Evolutionary conservation across 2,888 invertebrate species (phyloP), one percentile per base, ranked within the genome.

Genomic region (Machimus rusticus): DNA sequence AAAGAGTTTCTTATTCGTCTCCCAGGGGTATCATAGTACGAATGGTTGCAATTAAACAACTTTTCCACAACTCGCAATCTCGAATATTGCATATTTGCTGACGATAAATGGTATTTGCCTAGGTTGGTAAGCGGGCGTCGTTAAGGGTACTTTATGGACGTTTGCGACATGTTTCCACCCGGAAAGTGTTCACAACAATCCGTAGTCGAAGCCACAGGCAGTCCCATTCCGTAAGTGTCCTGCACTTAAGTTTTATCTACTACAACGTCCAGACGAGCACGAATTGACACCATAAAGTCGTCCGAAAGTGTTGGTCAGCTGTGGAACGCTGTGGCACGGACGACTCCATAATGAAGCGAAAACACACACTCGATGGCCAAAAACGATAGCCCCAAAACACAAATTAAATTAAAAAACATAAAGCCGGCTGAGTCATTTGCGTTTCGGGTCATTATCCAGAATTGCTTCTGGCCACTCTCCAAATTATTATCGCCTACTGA

Each of bases 381-480:
- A 37, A 37, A 84, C 84, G 84, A 88, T 87, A 88, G 88, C 89
- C 89, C 89, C 89, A 88, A 88, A 89, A 89, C 89, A 89, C 89
- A 89, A 89, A 89, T 89, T 89, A 89, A 89, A 89, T 89, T 89
- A 89, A 89, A 89, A 89, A 89, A 89, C 89, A 89, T 89, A 89
- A 89, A 89, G 88, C 89, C 88, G 87, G 88, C 89, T 88, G 89
- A 88, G 76, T 84, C 88, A 87, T 88, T 88, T 88, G 78, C 39
- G 86, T 86, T 88, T 87, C 88, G 88, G 89, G 88, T 87, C 89
- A 89, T 89, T 89, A 89, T 89, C 87, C 88, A 57, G 28, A 89
- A 89, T 89, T 88, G 89, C 86, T 89, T 88, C 89, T 88, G 89
- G 89, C 88, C 46, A 87, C 88, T 89, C 89, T 88, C 89, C 89